Evolutionary conservation across 2,888 invertebrate genomes (phyloP), one percentile per base, ranked within the genome.

Genomic region (Megamerina dolium): DNA sequence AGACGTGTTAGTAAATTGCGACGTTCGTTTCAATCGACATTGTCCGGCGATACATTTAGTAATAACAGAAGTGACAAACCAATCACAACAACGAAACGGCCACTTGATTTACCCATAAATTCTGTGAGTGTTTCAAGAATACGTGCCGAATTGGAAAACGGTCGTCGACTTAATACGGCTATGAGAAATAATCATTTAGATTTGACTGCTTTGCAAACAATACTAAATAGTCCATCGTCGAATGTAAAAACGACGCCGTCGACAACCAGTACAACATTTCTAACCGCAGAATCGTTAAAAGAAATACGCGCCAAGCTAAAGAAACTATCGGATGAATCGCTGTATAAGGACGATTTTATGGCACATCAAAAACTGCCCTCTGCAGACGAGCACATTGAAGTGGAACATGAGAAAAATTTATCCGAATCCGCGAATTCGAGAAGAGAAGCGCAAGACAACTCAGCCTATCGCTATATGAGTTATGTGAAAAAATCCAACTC

Each of bases 1-100:
- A 70, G 76, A 39, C 76, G 83, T 52, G 78, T 80, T 37, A 82
- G 82, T 12, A 78, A 78, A 55, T 71, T 78, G 45, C 76, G 82
- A 33, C 74, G 79, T 47, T 83, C 84, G 4, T 72, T 85, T 52
- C 82, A 85, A 59, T 80, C 82, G 62, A 79, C 82, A 5, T 80
- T 80, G 57, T 58, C 64, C 37, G 45, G 37, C 5, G 14, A 16
- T 5, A 20, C 12, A 4, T 19, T 3, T 17, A 21, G 18, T 37
- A 43, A 36, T 3, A 41, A 43, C n/a, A 32, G 40, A 8, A 33
- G 37, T 32, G 18, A 14, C 3, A 43, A 38, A 23, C 32, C 46
- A 1, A 16, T 27, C 9, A 5, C 38, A 17, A n/a, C 36, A 5
- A 12, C 10, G 3, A 5, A 29, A 10, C 54, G 63, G 12, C 70